phyloP scores from a whole-genome alignment of 1,140 invertebrate species.

The Branchinecta lynchi region DNA sequence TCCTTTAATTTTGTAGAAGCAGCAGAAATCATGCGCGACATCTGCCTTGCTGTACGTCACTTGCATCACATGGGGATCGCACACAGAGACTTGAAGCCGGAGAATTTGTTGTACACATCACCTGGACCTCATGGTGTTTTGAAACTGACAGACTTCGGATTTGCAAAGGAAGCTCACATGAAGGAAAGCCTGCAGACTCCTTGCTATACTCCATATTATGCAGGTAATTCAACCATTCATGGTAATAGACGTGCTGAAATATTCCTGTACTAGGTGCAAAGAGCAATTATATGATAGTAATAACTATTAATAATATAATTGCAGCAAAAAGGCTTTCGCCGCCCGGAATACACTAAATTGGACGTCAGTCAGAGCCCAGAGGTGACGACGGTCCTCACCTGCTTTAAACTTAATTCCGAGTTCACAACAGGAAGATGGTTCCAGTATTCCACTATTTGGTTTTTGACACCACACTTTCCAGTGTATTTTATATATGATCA shows the following conservation, averaged over 20 bases:
- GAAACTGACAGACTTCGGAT: constrained; percentile 98
- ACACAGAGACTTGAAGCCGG: constrained; percentile 89
- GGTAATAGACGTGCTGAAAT: not conserved
- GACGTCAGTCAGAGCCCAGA: no score
- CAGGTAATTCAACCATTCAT: constrained; percentile 42
- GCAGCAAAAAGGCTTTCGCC: no score
- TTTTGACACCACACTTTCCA: no score
- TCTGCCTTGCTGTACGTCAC: constrained; percentile 86
- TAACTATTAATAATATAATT: no score
- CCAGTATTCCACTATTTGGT: no score
- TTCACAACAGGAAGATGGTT: no score
- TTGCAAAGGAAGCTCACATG: constrained; percentile 88
- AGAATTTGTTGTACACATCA: constrained; percentile 70
- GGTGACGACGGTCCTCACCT: no score
- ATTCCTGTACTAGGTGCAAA: not conserved
- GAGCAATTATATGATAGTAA: no score
- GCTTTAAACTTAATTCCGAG: no score
- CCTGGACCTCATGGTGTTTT: constrained; percentile 47
- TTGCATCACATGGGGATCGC: constrained; percentile 91
- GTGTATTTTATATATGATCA: no score
- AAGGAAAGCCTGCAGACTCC: constrained; percentile 82
- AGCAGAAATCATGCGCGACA: constrained; percentile 85
- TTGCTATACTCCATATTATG: constrained; percentile 98
- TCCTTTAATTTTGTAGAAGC: constrained; percentile 46
- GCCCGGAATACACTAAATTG: no score